Evolutionary conservation across 2,888 invertebrate species (phyloP), one percentile per base, ranked within the genome.

Genomic region (Apoda limacodes): DNA sequence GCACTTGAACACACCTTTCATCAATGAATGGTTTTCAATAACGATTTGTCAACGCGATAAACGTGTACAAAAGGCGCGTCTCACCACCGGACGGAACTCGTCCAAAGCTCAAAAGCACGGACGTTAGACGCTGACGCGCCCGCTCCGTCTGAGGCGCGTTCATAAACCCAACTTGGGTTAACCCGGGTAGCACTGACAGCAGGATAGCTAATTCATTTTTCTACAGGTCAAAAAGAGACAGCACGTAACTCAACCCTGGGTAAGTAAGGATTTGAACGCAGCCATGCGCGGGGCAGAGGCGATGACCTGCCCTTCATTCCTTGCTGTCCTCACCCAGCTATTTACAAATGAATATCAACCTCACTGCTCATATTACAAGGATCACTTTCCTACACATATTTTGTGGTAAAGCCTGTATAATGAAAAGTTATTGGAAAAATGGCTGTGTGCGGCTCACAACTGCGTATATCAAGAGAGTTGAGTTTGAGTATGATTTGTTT

Each of bases 251-350:
- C n/a, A n/a, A n/a, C n/a, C n/a, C n/a, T n/a, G n/a, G n/a, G n/a
- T n/a, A n/a, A n/a, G n/a, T n/a, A n/a, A n/a, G n/a, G n/a, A n/a
- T n/a, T n/a, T n/a, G n/a, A n/a, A n/a, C n/a, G n/a, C n/a, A n/a
- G n/a, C n/a, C n/a, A n/a, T n/a, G 49, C 40, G 45, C 44, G 47
- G 42, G 42, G 51, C 37, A 48, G 60, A 65, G 56, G 54, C 68
- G 58, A 56, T 69, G 70, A 71, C 71, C 71, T 70, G 49, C 67
- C 62, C 62, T 57, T 58, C 60, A 46, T 39, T 44, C 52, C 53
- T 40, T 42, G 29, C 41, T 30, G 32, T 40, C 35, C 36, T 26
- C 52, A 50, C 52, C 7, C 17, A 6, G n/a, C n/a, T n/a, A n/a
- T n/a, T n/a, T n/a, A n/a, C n/a, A n/a, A n/a, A n/a, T n/a, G n/a